Percentiles rank a stretch among this genome's conserved stretches.
phyloP scores from a whole-genome alignment of 2,797 vertebrate genomes.

The Sebastes steindachneri region DNA sequence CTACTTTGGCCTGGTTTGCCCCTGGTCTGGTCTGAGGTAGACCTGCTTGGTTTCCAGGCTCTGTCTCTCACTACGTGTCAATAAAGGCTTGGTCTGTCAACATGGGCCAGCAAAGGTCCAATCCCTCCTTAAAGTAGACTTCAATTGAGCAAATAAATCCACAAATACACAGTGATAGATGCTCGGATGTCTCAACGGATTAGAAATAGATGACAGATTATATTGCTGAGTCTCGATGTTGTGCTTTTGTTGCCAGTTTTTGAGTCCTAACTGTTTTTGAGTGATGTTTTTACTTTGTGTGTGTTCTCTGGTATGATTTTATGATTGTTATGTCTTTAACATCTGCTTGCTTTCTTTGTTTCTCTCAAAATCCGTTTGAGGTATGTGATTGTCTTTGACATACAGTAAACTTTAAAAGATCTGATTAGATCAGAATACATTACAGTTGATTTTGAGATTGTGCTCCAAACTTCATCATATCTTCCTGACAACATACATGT shows the following conservation, averaged over 20 bases:
- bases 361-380: not conserved
- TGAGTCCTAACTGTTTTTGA: not conserved
- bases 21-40: not conserved
- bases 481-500: not conserved
- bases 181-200: conserved; percentile 24
- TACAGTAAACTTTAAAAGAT: not conserved
- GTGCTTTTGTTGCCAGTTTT: conserved; percentile 13
- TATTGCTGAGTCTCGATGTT: conserved; percentile 7
- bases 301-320: conserved; percentile 15
- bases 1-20: not conserved
- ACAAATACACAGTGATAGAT: not conserved
- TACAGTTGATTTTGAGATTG: not conserved
- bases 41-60: conserved; percentile 39
- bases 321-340: conserved; percentile 4
- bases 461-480: not conserved
- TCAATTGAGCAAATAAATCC: conserved; percentile 20
- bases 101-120: conserved; percentile 5
- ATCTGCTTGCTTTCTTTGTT: conserved; percentile 1
- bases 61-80: conserved; percentile 42
- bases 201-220: conserved; percentile 6
- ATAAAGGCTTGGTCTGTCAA: conserved; percentile 40
- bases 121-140: conserved; percentile 8
- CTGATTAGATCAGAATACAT: not conserved
- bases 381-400: not conserved
- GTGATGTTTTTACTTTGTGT: conserved; percentile 1